Evolutionary conservation across 2,797 vertebrate genomes (phyloP).

Genomic region (Sciaenops ocellatus): DNA sequence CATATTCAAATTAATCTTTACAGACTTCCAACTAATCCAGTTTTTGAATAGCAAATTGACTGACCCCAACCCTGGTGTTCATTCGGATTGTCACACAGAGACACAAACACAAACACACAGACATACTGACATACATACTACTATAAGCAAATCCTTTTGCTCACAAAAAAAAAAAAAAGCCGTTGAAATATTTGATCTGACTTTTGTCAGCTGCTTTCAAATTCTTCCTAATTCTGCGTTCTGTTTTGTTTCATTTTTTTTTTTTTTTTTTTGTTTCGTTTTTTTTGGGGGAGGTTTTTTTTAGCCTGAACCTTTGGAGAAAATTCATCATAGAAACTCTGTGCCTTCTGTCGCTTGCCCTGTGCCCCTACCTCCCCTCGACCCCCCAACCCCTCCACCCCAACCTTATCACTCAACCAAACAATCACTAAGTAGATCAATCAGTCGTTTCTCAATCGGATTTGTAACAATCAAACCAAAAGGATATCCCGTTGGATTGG

Average conservation of each 20-base stretch:
- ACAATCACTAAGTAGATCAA: slow-evolving; percentile 73
- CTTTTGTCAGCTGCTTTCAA: slow-evolving; percentile 65
- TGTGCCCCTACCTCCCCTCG: slow-evolving; percentile 52
- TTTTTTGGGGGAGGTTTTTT: slow-evolving; percentile 2
- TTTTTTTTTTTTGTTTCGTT: slow-evolving; percentile 8
- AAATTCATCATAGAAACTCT: slow-evolving; percentile 72
- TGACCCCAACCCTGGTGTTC: slow-evolving; percentile 60
- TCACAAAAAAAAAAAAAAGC: slow-evolving; percentile 50
- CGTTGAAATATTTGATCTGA: slow-evolving; percentile 54
- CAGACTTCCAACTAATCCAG: slow-evolving; percentile 7
- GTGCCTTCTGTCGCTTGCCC: slow-evolving; percentile 84
- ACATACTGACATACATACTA: slow-evolving; percentile 61
- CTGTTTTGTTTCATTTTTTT: neutral
- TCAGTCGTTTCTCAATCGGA: slow-evolving; percentile 74
- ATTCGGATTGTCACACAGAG: slow-evolving; percentile 63
- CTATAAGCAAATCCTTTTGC: slow-evolving; percentile 66
- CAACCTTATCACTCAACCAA: slow-evolving; percentile 58
- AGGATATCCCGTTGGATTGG: slow-evolving; percentile 51
- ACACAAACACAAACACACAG: slow-evolving; percentile 59
- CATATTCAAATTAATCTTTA: slow-evolving; percentile 33
- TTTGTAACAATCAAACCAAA: slow-evolving; percentile 80
- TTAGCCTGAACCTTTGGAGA: slow-evolving; percentile 53
- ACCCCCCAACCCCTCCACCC: neutral
- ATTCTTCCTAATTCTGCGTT: slow-evolving; percentile 64
- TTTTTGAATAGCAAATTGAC: slow-evolving; percentile 30